These are phyloP conservation scores for Pogona vitticeps DNA, from an alignment of 2,113 vertebrate genomes.

Conservation along the genomic window DNA sequence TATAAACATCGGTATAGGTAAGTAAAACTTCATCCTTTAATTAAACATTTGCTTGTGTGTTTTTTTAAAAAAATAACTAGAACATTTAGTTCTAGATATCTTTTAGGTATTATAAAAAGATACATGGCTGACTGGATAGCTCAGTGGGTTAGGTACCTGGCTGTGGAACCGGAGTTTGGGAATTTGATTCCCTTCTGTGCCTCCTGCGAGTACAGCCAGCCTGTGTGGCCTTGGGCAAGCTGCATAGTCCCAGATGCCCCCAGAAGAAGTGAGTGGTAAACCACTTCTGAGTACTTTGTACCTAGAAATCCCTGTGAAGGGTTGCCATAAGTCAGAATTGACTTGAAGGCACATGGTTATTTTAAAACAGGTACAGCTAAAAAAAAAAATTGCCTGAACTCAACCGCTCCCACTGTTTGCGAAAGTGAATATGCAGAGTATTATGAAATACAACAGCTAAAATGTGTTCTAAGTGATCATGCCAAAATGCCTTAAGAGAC, in stretches of 20 bases:
- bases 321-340: too few relatives aligned
- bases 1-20: slow-evolving; percentile 88
- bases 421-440: not conserved
- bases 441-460: not conserved
- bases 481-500: not conserved
- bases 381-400: not conserved
- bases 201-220: too few relatives aligned
- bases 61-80: not conserved
- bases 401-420: not conserved
- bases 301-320: too few relatives aligned
- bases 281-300: too few relatives aligned
- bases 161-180: too few relatives aligned
- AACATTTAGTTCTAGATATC: not conserved
- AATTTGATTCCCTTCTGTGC: too few relatives aligned
- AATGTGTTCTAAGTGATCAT: not conserved
- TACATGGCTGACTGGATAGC: not conserved
- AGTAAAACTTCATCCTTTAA: slow-evolving; percentile 37
- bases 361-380: not conserved
- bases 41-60: not conserved
- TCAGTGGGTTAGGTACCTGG: too few relatives aligned
- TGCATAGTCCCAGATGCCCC: too few relatives aligned
- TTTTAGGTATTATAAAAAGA: not conserved
- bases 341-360: too few relatives aligned
- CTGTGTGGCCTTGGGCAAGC: too few relatives aligned
- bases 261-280: too few relatives aligned